Base-by-base conservation (phyloP, 2,797 vertebrate species). In the Dromococcyx pavoninus region DNA sequence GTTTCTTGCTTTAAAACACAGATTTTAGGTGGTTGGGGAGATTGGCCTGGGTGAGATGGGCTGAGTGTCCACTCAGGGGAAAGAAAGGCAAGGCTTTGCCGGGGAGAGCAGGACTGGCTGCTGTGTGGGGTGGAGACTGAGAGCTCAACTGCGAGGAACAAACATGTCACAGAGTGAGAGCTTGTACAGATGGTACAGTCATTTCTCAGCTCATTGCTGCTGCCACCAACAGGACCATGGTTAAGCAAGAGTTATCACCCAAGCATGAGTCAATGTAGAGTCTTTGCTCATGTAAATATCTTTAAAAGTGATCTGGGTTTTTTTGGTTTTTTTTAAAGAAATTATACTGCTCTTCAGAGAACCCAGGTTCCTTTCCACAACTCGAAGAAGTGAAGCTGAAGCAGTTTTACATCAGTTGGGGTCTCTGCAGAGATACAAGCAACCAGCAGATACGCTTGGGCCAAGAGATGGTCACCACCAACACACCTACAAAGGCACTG, bases 361-460 rank as follows among this genome's bases (percentile, higher is more conserved):
- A 48, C 1, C 15, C 30, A 0, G 8, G 77, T 27, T 17, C n/a
- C 3, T n/a, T 30, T 23, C 54, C 57, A 54, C 37, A 37, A 23
- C 46, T 54, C 4, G 3, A 72, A 62, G 48, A 89, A 8, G 33
- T 75, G 23, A 60, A 23, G 13, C 53, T 76, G 53, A 70, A 86
- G 39, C 85, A 93, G 43, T 91, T 97, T 61, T 67, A 85, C 33
- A 28, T 22, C 6, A 71, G 84, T 2, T 95, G 97, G 96, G 88
- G 86, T 3, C 82, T 97, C 56, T 17, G 6, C 3, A 21, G 65
- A 27, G 35, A 50, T 32, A 30, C 53, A 50, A 77, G 28, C 1
- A 51, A 62, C 35, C 37, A 71, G 86, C 88, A 88, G 87, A 88
- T 96, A 46, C 62, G 88, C 30, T 48, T 25, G 0, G 78, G 39